Evolutionary conservation across 1,140 invertebrate species (phyloP), one percentile per base, ranked within the genome.

Genomic region (Ceratina japonica): DNA sequence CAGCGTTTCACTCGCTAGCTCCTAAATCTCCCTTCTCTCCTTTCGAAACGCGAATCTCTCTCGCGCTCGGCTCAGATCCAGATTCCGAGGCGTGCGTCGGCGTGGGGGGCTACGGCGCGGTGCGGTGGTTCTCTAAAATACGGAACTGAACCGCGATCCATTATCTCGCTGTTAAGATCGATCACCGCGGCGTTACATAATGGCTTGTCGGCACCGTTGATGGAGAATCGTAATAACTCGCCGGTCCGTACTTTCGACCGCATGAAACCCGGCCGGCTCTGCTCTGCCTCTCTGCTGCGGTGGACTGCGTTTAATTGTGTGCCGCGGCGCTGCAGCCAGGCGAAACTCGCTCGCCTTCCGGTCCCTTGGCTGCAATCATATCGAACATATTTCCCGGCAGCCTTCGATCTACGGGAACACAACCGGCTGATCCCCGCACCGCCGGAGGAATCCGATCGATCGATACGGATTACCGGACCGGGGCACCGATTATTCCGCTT

Each of bases 221-320:
- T 81, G 83, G 58, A 82, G 71, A 79, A 66, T 76, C 83, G 79
- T 76, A 79, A 85, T 85, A 85, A 85, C 75, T 85, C 70, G 74
- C 65, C 62, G 70, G 70, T n/a, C 65, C 61, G 79, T 59, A 62
- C 74, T 84, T 75, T 77, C 73, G 63, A 74, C 52, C 77, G 72
- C 72, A 72, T 52, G 77, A 81, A 75, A 72, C 75, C 52, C 65
- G 54, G 72, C 75, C 65, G 75, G 44, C 20, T 24, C 27, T 16
- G 54, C 54, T 56, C n/a, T n/a, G n/a, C n/a, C n/a, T n/a, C 16
- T 5, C n/a, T 5, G 27, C 73, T 64, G 69, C 79, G 56, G 72
- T 64, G 68, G 68, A 58, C 75, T 71, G 51, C 71, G 84, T 87
- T 87, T 87, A 87, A 87, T 87, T 87, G 85, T 79, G 70, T 68